These are phyloP conservation scores for Byasa hedistus DNA, from an alignment of 2,888 invertebrate genomes.

Conservation along the genomic window DNA sequence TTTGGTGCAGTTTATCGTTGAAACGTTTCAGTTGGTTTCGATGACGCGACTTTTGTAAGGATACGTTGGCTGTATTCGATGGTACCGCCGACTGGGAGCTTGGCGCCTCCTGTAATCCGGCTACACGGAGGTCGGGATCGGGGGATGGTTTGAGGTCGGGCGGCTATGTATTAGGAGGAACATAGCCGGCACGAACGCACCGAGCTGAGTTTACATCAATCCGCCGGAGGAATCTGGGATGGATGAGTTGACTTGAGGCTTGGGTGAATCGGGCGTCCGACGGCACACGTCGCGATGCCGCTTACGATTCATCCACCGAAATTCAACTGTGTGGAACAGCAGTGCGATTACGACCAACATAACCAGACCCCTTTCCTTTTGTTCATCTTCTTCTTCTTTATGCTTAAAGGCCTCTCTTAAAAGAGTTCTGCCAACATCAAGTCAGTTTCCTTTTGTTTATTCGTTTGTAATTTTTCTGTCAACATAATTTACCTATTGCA, in stretches of 20 bases:
- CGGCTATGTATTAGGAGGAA: conserved; percentile 43
- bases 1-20: no score
- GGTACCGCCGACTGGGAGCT: conserved; percentile 17
- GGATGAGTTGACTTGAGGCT: conserved; percentile 59
- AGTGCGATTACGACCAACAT: conserved; percentile 85
- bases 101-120: conserved; percentile 30
- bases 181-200: conserved; percentile 87
- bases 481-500: no score
- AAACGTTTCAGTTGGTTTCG: neutral
- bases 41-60: neutral
- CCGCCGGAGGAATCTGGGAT: conserved; percentile 83
- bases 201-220: conserved; percentile 98
- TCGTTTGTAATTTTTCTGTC: no score
- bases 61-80: neutral
- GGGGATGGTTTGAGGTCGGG: conserved; percentile 18
- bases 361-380: conserved; percentile 64
- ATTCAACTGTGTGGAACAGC: conserved; percentile 90
- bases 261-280: conserved; percentile 89
- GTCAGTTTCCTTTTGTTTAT: no score
- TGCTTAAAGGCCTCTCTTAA: no score
- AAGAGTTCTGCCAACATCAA: no score
- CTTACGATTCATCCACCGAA: conserved; percentile 98
- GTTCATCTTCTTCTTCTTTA: no score
- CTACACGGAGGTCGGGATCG: conserved; percentile 27
- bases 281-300: conserved; percentile 86